These are phyloP conservation scores for Tetraodon nigroviridis DNA, from an alignment of 2,113 vertebrate genomes.

Conservation along the genomic window DNA sequence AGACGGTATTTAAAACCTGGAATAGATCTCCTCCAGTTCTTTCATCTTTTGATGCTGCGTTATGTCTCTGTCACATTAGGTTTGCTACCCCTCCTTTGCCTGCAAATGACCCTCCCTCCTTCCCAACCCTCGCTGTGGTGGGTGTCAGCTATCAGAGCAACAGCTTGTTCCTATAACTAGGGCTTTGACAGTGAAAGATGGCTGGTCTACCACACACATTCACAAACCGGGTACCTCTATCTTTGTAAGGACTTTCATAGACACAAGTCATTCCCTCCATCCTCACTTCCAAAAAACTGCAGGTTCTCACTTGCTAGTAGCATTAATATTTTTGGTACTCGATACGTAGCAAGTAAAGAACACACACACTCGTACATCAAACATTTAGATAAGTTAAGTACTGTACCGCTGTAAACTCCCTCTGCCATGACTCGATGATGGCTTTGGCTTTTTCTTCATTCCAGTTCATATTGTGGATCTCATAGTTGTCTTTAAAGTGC, in stretches of 20 bases:
- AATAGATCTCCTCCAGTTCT: slow-evolving; percentile 17
- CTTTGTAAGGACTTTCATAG: too few species aligned
- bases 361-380: too few species aligned
- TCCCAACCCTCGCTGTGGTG: slow-evolving; percentile 53
- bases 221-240: too few species aligned
- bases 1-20: slow-evolving; percentile 3
- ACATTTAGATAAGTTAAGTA: not conserved
- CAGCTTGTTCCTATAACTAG: slow-evolving; percentile 81
- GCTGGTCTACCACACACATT: slow-evolving; percentile 57
- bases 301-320: too few species aligned
- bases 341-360: too few species aligned
- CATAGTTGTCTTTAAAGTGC: slow-evolving; percentile 96
- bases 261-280: too few species aligned
- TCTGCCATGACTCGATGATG: slow-evolving; percentile 95
- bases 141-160: slow-evolving; percentile 80
- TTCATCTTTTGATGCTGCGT: slow-evolving; percentile 21
- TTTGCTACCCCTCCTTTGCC: slow-evolving; percentile 28
- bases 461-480: slow-evolving; percentile 98
- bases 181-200: slow-evolving; percentile 72
- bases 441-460: slow-evolving; percentile 89
- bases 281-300: too few species aligned
- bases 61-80: slow-evolving; percentile 20
- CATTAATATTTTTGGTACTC: too few species aligned
- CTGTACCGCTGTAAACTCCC: slow-evolving; percentile 92
- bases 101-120: slow-evolving; percentile 23